Base-by-base conservation (phyloP, 1,140 invertebrate species). In the Caenorhabditis latens region DNA sequence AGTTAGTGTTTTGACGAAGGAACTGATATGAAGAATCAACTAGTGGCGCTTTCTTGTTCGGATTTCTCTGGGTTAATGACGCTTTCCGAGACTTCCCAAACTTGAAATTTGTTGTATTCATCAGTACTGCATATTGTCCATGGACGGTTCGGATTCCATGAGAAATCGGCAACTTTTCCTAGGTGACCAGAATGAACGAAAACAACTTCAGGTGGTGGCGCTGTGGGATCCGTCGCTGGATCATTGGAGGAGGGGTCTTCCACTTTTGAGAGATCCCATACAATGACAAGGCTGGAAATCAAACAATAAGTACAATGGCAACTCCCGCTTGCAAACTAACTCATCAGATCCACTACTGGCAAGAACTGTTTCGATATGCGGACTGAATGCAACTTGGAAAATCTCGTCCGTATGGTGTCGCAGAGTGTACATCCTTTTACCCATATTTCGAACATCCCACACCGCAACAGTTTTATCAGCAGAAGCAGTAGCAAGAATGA, bases 331-430 rank as follows among this genome's bases (percentile, higher is more conserved):
- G 9, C 4, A 71, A n/a, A 48, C 67, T 46, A n/a, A 79, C 71
- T 50, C 46, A 50, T 99, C 98, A 14, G 98, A 99, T 21, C 98
- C 98, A 91, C 97, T 98, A 67, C 97, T 99, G 0, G 98, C 98
- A 40, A 99, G 94, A 92, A 99, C 99, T 0, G 98, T 99, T 93
- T 99, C 98, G 92, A 99, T 99, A 94, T 99, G 98, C 5, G 98
- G 98, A 9, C 98, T 99, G 98, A 98, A 99, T 93, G 99, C 98
- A 61, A 99, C 96, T 71, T 85, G 84, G 95, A 99, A 99, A 89
- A 99, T 99, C 94, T 99, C 98, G 93, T 99, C 98, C 93, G 99
- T 99, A 93, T 99, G 98, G 57, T 98, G 99, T 93, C 99, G 98
- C 93, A 99, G 99, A 75, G 97, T 98, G 94, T 99, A 98, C 86